Percentiles rank a stretch among this genome's conserved stretches.
These are phyloP conservation scores for Chymomyza procnemis DNA, from an alignment of 2,888 invertebrate species.

Conservation along the genomic window DNA sequence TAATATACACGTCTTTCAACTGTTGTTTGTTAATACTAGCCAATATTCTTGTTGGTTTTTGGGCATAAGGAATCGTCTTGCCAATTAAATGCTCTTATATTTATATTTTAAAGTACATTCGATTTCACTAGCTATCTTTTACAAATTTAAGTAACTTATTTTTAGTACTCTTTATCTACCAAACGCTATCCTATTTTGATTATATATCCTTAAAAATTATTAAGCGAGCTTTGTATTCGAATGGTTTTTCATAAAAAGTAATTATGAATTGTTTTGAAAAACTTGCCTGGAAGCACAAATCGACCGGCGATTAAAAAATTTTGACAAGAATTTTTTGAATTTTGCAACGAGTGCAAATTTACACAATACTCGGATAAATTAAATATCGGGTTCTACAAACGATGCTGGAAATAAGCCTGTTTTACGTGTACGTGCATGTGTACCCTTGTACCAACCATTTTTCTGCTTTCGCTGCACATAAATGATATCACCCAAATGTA, in stretches of 20 bases:
- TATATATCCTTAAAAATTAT: conserved; percentile 52
- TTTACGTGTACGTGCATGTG: conserved; percentile 91
- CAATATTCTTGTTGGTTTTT: not conserved
- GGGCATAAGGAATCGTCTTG: conserved; percentile 14
- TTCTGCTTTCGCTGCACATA: conserved; percentile 94
- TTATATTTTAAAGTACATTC: not conserved
- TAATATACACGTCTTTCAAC: not conserved
- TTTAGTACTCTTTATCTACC: conserved; percentile 27
- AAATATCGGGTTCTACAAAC: conserved; percentile 87
- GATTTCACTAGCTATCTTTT: conserved; percentile 27
- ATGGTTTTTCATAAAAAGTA: conserved; percentile 45
- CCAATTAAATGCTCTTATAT: not conserved
- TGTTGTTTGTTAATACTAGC: conserved; percentile 6
- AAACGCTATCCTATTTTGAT: conserved; percentile 45
- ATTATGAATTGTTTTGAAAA: conserved; percentile 21
- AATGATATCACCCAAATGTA: conserved; percentile 93
- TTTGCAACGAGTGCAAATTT: conserved; percentile 5
- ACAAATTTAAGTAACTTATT: conserved; percentile 22
- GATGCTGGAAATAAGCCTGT: conserved; percentile 97
- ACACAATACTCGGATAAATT: conserved; percentile 25
- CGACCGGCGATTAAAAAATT: conserved; percentile 54
- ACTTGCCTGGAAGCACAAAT: conserved; percentile 55
- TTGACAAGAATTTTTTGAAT: conserved; percentile 22
- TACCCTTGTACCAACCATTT: conserved; percentile 97
- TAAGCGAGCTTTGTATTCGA: conserved; percentile 41